phyloP scores from a whole-genome alignment of 2,113 vertebrate species.

The Mellivora capensis region DNA sequence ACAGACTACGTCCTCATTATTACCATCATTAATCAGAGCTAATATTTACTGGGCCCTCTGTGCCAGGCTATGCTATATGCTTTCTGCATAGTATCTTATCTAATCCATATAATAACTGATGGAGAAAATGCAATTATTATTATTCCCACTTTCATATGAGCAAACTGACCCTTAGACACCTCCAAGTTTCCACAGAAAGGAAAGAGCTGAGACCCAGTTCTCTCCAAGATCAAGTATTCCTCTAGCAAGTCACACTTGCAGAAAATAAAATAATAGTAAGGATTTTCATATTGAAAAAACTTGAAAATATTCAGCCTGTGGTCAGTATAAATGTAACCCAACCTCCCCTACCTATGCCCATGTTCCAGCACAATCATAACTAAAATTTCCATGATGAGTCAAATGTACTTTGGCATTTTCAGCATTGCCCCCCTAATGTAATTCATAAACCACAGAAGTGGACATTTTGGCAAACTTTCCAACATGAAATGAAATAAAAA shows the following conservation, averaged over 20 bases:
- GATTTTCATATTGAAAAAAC: neutral
- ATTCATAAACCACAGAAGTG: neutral
- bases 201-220: neutral
- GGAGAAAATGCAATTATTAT: neutral
- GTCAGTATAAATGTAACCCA: neutral
- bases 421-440: neutral
- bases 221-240: neutral
- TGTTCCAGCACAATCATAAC: neutral
- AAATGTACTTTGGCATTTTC: neutral
- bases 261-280: neutral
- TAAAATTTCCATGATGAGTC: neutral
- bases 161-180: neutral
- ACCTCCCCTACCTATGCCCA: neutral
- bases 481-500: constrained; percentile 13
- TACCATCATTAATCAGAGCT: neutral
- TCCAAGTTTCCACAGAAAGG: neutral
- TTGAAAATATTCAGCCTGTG: neutral
- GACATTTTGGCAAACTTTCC: neutral
- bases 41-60: neutral
- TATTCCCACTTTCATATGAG: neutral
- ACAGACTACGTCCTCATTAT: neutral
- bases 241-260: neutral
- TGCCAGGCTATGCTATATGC: neutral
- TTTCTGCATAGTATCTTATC: neutral
- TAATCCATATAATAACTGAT: neutral